Evolutionary conservation across 2,797 vertebrate species (phyloP), one percentile per base, ranked within the genome.

Genomic region (Ptychobarbus kaznakovi): DNA sequence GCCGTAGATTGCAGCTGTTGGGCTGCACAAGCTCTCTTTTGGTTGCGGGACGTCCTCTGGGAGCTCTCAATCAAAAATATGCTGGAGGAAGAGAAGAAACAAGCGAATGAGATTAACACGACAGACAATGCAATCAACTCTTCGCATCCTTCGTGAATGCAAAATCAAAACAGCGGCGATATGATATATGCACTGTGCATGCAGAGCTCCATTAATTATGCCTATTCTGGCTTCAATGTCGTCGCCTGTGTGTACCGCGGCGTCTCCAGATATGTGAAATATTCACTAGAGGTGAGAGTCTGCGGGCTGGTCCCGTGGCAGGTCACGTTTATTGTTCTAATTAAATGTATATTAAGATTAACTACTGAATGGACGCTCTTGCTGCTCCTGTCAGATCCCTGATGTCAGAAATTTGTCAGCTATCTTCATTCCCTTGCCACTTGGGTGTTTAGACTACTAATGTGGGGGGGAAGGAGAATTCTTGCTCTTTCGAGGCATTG

Each of bases 21-120:
- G 18, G 63, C 78, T 68, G 68, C 38, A 82, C 51, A 20, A 72
- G 46, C 83, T 63, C 42, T 49, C 28, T 32, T 35, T 70, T 51
- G 69, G 56, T 65, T 6, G 77, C 10, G 3, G 58, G 69, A 69
- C 28, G 70, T 76, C 73, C 51, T 77, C 51, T n/a, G 40, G 80
- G 78, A 66, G 28, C 58, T 63, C 38, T 75, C 22, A 40, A 51
- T 77, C 77, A 84, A 66, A 72, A 38, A 40, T 53, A 78, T 20
- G 84, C 86, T 89, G 49, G 56, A 84, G 58, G 78, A 63, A 81
- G 38, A 73, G 42, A 85, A 73, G 46, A 87, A 86, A 83, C 84
- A 87, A 83, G 76, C 75, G 75, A 75, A 75, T 87, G 76, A 84
- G 82, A 86, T 86, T 83, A 81, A 53, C 44, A 83, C 46, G 28